Percentiles rank a stretch among this genome's conserved stretches.
Evolutionary conservation across 2,113 vertebrate species (phyloP).

Genomic region (Motacilla alba): DNA sequence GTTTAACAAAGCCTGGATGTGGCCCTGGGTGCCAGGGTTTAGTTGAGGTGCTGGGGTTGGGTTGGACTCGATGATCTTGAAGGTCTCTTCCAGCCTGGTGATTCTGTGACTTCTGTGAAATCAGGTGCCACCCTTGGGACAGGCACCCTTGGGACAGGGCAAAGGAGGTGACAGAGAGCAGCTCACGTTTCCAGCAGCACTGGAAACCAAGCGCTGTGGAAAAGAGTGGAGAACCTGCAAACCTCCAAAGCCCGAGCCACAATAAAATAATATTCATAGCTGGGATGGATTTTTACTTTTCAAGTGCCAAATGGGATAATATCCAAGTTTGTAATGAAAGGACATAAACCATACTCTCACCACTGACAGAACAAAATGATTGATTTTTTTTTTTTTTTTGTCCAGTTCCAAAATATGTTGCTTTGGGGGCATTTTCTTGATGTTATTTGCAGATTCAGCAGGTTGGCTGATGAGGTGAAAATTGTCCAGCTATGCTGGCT

Average conservation of each 20-base stretch:
- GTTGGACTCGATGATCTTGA: background rate
- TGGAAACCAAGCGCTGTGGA: background rate
- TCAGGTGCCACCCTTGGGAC: background rate
- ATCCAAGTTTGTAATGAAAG: background rate
- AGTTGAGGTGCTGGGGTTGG: background rate
- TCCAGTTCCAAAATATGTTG: background rate
- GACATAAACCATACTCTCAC: background rate
- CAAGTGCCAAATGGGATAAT: background rate
- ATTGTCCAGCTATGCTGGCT: background rate
- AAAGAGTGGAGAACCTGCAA: background rate
- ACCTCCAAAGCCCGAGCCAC: background rate
- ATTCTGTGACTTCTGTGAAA: background rate
- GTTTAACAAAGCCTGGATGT: background rate
- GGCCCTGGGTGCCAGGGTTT: background rate
- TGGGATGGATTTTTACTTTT: background rate
- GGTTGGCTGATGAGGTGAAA: slow-evolving; percentile 12
- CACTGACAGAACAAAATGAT: background rate
- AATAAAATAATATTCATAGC: background rate
- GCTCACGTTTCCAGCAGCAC: accelerated
- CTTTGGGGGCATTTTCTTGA: slow-evolving; percentile 1
- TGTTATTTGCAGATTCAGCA: slow-evolving; percentile 33
- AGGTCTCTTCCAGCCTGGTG: background rate
- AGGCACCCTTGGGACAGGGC: background rate
- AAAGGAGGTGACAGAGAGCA: background rate
- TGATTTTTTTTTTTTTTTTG: slow-evolving; percentile 13